Evolutionary conservation across 1,140 invertebrate genomes (phyloP), one percentile per base, ranked within the genome.

Genomic region (Meloidogyne hapla): DNA sequence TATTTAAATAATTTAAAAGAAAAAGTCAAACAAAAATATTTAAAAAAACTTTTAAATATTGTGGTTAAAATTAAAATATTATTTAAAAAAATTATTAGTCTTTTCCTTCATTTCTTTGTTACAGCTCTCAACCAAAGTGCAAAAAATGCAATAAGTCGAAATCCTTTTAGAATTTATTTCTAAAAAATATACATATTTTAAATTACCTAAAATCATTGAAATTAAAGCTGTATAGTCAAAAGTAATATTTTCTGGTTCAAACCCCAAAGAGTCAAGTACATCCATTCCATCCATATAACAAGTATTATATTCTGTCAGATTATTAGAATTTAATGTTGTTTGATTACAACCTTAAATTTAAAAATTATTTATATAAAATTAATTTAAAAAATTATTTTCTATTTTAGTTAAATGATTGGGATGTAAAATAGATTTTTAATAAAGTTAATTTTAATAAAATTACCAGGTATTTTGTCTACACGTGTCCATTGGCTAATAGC

Each of bases 401-500:
- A n/a, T n/a, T n/a, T n/a, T n/a, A n/a, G n/a, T n/a, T n/a, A n/a
- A n/a, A n/a, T n/a, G n/a, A n/a, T n/a, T n/a, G n/a, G n/a, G n/a
- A n/a, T n/a, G n/a, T n/a, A n/a, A n/a, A n/a, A n/a, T n/a, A 33
- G 26, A n/a, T 67, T 65, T 28, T n/a, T 23, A 63, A 21, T 28
- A 21, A 40, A 69, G 15, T 21, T 42, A n/a, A n/a, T n/a, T n/a
- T n/a, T n/a, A n/a, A n/a, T n/a, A 64, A 26, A 28, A 33, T 25
- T 68, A 85, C 84, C 85, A 21, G 77, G 76, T 63, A 89, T 88
- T n/a, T 78, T 42, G n/a, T 83, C 77, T 10, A 89, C 78, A 64
- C 84, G 28, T n/a, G 81, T 87, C 95, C 95, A 98, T 86, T 98
- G 94, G 88, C 95, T 96, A 66, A 97, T 92, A n/a, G 93, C 89